Conservation (phyloP, 2,797 vertebrate species). For the Rhinophrynus dorsalis region DNA sequence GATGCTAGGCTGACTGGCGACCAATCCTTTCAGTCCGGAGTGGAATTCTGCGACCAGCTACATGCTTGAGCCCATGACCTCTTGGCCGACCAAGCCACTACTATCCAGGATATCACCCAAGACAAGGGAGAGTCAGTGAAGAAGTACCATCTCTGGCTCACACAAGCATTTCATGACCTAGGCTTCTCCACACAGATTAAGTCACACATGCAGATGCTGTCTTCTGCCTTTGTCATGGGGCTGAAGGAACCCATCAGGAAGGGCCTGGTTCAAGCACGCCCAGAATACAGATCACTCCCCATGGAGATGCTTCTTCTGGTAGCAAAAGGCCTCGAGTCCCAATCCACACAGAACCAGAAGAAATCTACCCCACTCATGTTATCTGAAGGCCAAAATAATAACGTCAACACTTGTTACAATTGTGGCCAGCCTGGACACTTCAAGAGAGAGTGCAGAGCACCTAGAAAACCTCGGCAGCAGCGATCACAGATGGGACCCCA, state of each 20-base stretch:
- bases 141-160: background rate
- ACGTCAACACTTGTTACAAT: background rate
- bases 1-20: background rate
- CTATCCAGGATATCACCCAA: background rate
- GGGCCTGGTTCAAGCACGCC: background rate
- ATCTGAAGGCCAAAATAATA: background rate
- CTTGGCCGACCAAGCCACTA: background rate
- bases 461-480: too few relatives aligned
- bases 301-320: background rate
- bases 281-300: background rate
- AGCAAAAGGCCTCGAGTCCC: background rate
- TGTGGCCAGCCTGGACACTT: background rate
- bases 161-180: background rate
- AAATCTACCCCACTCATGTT: background rate
- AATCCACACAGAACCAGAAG: background rate
- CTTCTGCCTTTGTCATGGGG: background rate
- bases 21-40: background rate
- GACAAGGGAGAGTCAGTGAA: background rate
- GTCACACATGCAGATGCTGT: background rate
- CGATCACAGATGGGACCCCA: too few relatives aligned
- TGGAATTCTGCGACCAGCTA: background rate
- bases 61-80: background rate
- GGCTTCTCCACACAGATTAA: background rate
- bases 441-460: background rate
- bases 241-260: background rate